A percentile compares a stretch with the other conserved stretches of the same genome.
Evolutionary conservation across 1,140 invertebrate genomes (phyloP).

Genomic region (Zaprionus taronus): DNA sequence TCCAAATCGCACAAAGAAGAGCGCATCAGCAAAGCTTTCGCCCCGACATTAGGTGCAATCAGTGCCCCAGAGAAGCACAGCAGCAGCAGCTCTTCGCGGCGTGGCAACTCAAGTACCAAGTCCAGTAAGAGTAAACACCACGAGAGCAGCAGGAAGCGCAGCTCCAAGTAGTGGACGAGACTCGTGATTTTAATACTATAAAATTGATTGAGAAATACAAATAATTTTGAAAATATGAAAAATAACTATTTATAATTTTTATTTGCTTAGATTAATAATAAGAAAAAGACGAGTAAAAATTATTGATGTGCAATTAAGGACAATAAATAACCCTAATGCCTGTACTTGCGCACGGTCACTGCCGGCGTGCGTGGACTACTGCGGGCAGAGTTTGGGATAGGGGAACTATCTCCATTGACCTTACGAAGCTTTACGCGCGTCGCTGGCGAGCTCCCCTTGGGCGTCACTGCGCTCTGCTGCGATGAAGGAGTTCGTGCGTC

Average conservation of each 20-base stretch:
- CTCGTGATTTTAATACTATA: background rate
- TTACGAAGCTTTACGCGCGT: conserved; percentile 72
- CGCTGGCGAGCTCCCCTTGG: conserved; percentile 48
- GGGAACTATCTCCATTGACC: conserved; percentile 22
- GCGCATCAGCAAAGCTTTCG: conserved; percentile 44
- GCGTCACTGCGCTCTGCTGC: conserved; percentile 11
- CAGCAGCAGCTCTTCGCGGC: conserved; percentile 58
- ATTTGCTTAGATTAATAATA: background rate
- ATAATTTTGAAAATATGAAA: conserved; percentile 12
- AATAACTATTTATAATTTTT: conserved; percentile 35
- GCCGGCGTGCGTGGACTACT: conserved; percentile 76
- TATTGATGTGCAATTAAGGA: background rate
- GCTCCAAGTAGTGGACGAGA: conserved; percentile 50
- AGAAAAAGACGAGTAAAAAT: conserved; percentile 15
- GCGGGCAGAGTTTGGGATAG: background rate
- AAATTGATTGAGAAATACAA: too few relatives aligned
- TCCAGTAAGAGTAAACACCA: conserved; percentile 71
- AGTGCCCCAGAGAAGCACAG: conserved; percentile 59
- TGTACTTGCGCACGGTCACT: conserved; percentile 65
- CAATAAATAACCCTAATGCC: conserved; percentile 41
- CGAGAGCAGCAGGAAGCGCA: conserved; percentile 71
- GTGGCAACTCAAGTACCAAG: conserved; percentile 60
- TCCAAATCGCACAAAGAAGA: conserved; percentile 75
- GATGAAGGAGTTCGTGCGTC: conserved; percentile 26
- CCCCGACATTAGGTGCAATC: conserved; percentile 54